These are phyloP conservation scores for Lingula anatina DNA, from an alignment of 2,888 invertebrate species.

Conservation along the genomic window DNA sequence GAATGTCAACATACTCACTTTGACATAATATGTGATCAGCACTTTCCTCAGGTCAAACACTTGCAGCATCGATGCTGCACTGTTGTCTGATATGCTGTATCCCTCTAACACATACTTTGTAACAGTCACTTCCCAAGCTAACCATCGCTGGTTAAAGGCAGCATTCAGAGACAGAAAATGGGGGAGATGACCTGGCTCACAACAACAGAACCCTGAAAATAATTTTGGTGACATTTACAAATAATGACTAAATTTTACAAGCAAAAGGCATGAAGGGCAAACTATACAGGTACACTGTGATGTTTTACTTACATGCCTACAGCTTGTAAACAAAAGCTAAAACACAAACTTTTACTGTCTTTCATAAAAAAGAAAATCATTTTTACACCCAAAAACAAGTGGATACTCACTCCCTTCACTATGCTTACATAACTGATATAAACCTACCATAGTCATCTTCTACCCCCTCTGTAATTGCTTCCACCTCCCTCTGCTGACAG, in stretches of 20 bases:
- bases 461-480: slow-evolving; percentile 96
- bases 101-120: slow-evolving; percentile 98
- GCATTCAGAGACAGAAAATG: slow-evolving; percentile 90
- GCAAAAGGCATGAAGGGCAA: not conserved
- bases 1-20: slow-evolving; percentile 70
- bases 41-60: slow-evolving; percentile 96
- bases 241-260: too few relatives aligned
- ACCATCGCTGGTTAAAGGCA: slow-evolving; percentile 95
- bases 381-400: not conserved
- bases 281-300: too few relatives aligned
- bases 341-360: too few relatives aligned
- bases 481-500: slow-evolving; percentile 92
- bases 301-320: too few relatives aligned
- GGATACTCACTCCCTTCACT: slow-evolving; percentile 5
- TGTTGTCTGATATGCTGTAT: slow-evolving; percentile 96
- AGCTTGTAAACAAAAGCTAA: too few relatives aligned
- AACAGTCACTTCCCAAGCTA: slow-evolving; percentile 92
- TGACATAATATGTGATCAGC: slow-evolving; percentile 94
- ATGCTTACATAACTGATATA: not conserved
- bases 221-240: too few relatives aligned
- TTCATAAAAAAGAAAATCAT: not conserved
- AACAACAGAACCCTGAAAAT: slow-evolving; percentile 80
- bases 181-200: slow-evolving; percentile 81
- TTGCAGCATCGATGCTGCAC: slow-evolving; percentile 93
- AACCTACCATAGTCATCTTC: slow-evolving; percentile 82